Conservation (phyloP, 2,113 vertebrate genomes). For the Lamprologus tigripictilis region DNA sequence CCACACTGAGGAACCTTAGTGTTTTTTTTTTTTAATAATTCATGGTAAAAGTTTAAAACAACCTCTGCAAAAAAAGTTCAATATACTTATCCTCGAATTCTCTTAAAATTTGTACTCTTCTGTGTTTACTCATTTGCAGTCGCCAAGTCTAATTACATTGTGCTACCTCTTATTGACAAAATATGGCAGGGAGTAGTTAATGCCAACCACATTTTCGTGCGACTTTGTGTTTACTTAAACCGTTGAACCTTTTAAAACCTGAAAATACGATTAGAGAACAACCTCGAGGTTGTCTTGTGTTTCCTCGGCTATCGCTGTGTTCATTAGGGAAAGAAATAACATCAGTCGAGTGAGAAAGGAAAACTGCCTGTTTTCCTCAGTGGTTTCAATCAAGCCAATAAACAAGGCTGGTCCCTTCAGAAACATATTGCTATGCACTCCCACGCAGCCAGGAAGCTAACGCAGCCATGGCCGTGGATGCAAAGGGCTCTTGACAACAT, state of each 20-base stretch:
- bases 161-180: background rate
- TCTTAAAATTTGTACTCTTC: background rate
- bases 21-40: fast-evolving
- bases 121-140: background rate
- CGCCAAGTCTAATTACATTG: background rate
- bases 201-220: background rate
- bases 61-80: background rate
- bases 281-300: background rate
- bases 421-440: conserved; percentile 26
- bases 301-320: background rate
- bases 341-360: background rate
- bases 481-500: conserved; percentile 36
- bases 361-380: conserved; percentile 7
- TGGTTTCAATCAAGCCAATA: conserved; percentile 47
- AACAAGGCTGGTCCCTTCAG: conserved; percentile 33
- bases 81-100: background rate
- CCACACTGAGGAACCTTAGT: background rate
- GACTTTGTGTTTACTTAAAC: background rate
- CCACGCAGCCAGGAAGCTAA: conserved; percentile 1
- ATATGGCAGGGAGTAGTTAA: background rate
- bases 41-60: background rate
- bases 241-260: background rate
- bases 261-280: background rate
- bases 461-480: background rate
- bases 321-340: conserved; percentile 4